phyloP scores from a whole-genome alignment of 2,888 invertebrate species.

The Patella pellucida region DNA sequence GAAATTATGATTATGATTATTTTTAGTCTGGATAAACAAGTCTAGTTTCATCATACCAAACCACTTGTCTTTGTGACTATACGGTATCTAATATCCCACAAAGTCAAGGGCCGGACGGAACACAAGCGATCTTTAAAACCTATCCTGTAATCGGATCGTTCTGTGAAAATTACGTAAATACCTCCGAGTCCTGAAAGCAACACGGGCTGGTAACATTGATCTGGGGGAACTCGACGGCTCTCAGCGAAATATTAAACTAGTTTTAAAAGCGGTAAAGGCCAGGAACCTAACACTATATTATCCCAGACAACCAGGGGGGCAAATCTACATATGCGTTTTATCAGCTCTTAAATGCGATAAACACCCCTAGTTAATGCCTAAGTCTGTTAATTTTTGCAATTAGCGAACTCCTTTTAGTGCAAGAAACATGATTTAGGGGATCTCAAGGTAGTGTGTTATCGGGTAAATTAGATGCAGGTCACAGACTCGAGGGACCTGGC shows the following conservation, averaged over 20 bases:
- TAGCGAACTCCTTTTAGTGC: constrained; percentile 20
- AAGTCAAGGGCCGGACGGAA: no score
- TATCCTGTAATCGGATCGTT: background rate
- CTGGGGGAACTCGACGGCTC: background rate
- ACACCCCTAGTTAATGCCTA: constrained; percentile 23
- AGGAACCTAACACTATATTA: background rate
- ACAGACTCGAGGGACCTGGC: background rate
- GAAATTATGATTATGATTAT: no score
- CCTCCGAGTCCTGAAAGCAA: background rate
- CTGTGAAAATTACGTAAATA: constrained; percentile 11
- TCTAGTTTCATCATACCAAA: no score
- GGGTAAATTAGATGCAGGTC: constrained; percentile 5
- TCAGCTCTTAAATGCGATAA: constrained; percentile 19
- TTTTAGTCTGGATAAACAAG: no score
- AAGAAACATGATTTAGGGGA: constrained; percentile 25
- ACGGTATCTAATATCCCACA: no score
- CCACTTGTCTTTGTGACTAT: no score
- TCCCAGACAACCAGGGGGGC: background rate
- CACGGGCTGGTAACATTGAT: background rate
- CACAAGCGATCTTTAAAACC: no score
- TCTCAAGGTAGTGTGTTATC: constrained; percentile 16
- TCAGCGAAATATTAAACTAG: background rate
- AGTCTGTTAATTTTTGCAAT: constrained; percentile 30
- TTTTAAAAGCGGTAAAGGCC: background rate
- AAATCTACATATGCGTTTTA: constrained; percentile 11